Percentiles rank a stretch among this genome's conserved stretches.
Evolutionary conservation across 1,140 invertebrate genomes (phyloP).

Genomic region (Thereuonema tuberculata): DNA sequence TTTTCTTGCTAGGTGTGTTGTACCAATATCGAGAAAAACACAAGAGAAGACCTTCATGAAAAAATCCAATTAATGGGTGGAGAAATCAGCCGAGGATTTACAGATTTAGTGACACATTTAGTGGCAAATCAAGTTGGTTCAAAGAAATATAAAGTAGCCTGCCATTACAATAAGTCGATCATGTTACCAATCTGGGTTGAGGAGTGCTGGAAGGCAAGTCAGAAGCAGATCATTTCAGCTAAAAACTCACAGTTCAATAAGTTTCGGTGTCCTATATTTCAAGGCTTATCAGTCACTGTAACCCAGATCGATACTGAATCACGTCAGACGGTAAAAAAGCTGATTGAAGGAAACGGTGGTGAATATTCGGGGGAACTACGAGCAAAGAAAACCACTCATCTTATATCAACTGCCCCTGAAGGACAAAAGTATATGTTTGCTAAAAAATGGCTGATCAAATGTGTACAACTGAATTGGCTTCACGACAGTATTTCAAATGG

Average conservation of each 20-base stretch:
- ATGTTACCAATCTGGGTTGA: constrained; percentile 66
- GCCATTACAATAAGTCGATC: constrained; percentile 50
- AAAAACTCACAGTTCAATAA: constrained; percentile 46
- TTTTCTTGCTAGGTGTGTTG: constrained; percentile 44
- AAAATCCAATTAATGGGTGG: constrained; percentile 73
- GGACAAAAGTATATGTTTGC: constrained; percentile 69
- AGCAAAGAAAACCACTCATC: constrained; percentile 3
- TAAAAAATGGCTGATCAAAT: constrained; percentile 52
- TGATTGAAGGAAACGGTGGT: constrained; percentile 55
- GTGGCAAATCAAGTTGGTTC: constrained; percentile 49
- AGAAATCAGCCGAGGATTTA: constrained; percentile 50
- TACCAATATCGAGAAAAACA: background rate
- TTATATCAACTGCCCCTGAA: constrained; percentile 17
- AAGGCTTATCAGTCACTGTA: constrained; percentile 59
- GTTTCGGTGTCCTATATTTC: constrained; percentile 60
- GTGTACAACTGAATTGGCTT: constrained; percentile 59
- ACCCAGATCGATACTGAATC: constrained; percentile 52
- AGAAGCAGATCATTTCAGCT: constrained; percentile 44
- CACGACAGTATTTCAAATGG: constrained; percentile 56
- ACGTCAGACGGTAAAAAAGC: constrained; percentile 50
- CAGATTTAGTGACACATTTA: constrained; percentile 61
- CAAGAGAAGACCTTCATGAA: constrained; percentile 35
- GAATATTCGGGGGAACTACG: background rate
- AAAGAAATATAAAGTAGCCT: constrained; percentile 40
- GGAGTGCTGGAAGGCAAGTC: constrained; percentile 57